These are phyloP conservation scores for Eulemur macaco DNA, from an alignment of 2,113 vertebrate species.

Conservation along the genomic window DNA sequence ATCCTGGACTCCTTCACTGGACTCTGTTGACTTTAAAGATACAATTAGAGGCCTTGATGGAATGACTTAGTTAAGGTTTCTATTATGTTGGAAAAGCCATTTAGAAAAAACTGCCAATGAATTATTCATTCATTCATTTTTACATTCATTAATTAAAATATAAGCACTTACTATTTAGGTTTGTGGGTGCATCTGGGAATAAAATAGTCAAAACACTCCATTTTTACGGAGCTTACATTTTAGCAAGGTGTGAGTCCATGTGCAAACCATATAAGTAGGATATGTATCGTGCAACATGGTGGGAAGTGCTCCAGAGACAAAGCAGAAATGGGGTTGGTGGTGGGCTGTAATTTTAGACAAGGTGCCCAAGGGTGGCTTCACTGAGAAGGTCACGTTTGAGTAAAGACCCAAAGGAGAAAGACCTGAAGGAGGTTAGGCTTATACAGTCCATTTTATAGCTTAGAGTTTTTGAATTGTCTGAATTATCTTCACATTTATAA, in stretches of 20 bases:
- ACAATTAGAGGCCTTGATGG: background rate
- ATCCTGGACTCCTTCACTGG: background rate
- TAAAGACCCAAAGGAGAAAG: background rate
- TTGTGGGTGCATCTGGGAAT: background rate
- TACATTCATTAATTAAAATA: background rate
- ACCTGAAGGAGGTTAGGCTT: background rate
- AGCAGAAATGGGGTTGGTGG: background rate
- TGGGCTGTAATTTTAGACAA: background rate
- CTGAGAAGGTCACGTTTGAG: background rate
- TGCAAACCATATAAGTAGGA: background rate
- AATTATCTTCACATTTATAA: background rate
- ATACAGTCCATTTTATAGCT: background rate
- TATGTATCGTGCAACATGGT: too few species aligned
- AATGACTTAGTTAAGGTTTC: background rate
- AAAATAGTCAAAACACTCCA: background rate
- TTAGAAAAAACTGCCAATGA: background rate
- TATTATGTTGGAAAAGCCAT: background rate
- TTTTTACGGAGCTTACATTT: background rate
- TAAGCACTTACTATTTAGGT: background rate
- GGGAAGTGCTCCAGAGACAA: background rate
- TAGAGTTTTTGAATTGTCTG: background rate
- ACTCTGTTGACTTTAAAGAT: background rate
- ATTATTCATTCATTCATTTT: background rate
- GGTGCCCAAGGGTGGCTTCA: background rate
- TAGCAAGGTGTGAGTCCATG: background rate